Conservation (phyloP, 1,140 invertebrate species). For the Nebria ingens region DNA sequence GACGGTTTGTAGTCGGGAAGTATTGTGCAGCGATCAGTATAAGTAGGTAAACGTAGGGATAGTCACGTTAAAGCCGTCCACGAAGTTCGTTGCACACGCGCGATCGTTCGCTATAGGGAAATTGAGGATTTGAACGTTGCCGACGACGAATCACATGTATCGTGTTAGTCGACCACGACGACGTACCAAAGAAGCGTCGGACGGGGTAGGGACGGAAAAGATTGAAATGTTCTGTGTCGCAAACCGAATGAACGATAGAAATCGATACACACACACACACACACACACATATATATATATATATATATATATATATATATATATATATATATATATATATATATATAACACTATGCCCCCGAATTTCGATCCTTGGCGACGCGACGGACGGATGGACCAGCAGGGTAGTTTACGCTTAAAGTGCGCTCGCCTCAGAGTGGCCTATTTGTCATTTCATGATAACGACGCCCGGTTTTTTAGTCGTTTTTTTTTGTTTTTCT, state of each 20-base stretch:
- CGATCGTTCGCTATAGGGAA: conserved; percentile 8
- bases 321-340: too few species aligned
- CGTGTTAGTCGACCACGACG: too few species aligned
- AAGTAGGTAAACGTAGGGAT: neutral
- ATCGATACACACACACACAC: conserved; percentile 21
- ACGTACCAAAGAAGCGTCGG: too few species aligned
- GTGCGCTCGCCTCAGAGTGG: conserved; percentile 16
- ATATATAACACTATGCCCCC: too few species aligned
- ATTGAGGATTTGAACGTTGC: conserved; percentile 6
- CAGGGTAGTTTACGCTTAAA: neutral
- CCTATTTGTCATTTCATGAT: conserved; percentile 19
- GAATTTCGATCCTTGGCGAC: neutral
- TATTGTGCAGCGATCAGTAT: neutral
- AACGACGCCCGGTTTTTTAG: conserved; percentile 15
- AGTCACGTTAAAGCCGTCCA: neutral
- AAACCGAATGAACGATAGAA: conserved; percentile 21
- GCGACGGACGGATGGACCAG: neutral
- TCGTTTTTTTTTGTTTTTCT: too few species aligned
- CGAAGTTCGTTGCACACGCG: neutral
- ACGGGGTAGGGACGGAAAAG: conserved; percentile 13
- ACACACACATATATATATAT: too few species aligned
- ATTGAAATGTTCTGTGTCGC: conserved; percentile 23
- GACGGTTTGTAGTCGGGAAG: neutral
- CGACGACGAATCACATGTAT: neutral
- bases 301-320: too few species aligned